Evolutionary conservation across 2,113 vertebrate species (phyloP).

Genomic region (Poecilia latipinna): DNA sequence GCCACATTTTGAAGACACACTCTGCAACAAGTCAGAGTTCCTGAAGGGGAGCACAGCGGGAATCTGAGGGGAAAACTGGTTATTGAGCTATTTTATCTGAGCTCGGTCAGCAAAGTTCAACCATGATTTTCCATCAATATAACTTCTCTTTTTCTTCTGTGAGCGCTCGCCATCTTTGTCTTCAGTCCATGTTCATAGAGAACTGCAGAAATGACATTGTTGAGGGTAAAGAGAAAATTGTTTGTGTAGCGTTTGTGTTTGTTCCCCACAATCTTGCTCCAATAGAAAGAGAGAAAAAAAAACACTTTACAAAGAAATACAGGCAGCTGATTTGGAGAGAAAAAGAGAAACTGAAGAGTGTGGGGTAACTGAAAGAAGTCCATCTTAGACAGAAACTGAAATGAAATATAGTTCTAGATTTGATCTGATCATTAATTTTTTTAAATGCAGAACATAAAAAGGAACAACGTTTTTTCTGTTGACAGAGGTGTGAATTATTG

Average conservation of each 20-base stretch:
- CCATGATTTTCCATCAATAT: neutral
- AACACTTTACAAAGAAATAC: neutral
- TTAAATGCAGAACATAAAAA: constrained; percentile 42
- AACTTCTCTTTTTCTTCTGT: neutral
- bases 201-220: neutral
- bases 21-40: neutral
- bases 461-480: constrained; percentile 57
- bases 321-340: neutral
- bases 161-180: constrained; percentile 2
- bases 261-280: too few relatives aligned
- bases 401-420: neutral
- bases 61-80: constrained; percentile 7
- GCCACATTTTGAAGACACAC: neutral
- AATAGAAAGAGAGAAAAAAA: too few relatives aligned
- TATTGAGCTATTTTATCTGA: constrained; percentile 12
- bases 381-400: constrained; percentile 9
- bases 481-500: constrained; percentile 68
- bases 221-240: neutral
- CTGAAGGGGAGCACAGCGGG: neutral
- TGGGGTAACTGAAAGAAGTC: neutral
- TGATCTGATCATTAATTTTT: constrained; percentile 31
- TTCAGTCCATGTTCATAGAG: neutral
- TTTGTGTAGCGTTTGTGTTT: neutral
- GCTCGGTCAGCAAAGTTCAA: neutral
- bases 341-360: neutral